A percentile compares a stretch with the other conserved stretches of the same genome.
Conservation (phyloP, 2,797 vertebrate genomes). For the Sparus aurata region DNA sequence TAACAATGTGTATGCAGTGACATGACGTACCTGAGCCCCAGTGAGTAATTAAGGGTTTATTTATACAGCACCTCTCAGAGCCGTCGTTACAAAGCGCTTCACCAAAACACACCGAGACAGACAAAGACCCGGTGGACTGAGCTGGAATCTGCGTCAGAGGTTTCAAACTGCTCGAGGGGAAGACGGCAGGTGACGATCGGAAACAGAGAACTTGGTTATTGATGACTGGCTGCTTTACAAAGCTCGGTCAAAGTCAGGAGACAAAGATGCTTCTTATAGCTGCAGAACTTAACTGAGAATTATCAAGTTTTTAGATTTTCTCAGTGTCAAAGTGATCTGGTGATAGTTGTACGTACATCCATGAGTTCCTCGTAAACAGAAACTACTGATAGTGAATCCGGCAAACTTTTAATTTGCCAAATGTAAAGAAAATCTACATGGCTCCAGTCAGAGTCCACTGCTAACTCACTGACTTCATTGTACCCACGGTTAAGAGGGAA, state of each 20-base stretch:
- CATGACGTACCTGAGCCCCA: conserved; percentile 43
- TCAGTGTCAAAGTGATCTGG: too few species aligned
- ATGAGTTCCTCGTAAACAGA: too few species aligned
- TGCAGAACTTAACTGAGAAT: neutral
- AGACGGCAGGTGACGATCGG: neutral
- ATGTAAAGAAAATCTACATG: too few species aligned
- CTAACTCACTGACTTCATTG: too few species aligned
- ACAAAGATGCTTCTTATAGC: neutral
- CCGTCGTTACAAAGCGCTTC: conserved; percentile 4
- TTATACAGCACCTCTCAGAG: conserved; percentile 47
- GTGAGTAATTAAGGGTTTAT: conserved; percentile 39
- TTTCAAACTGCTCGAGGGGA: neutral
- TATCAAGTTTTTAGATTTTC: too few species aligned
- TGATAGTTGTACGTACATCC: too few species aligned
- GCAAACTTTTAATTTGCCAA: too few species aligned
- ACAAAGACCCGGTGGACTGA: neutral
- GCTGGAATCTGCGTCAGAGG: neutral
- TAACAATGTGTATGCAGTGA: conserved; percentile 36
- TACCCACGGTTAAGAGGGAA: too few species aligned
- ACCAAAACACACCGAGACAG: conserved; percentile 16
- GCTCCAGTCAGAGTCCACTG: too few species aligned
- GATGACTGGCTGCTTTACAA: neutral
- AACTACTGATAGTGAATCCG: too few species aligned
- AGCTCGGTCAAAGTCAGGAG: neutral
- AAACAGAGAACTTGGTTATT: neutral